Evolutionary conservation across 2,113 vertebrate species (phyloP).

Genomic region (Rhea pennata): DNA sequence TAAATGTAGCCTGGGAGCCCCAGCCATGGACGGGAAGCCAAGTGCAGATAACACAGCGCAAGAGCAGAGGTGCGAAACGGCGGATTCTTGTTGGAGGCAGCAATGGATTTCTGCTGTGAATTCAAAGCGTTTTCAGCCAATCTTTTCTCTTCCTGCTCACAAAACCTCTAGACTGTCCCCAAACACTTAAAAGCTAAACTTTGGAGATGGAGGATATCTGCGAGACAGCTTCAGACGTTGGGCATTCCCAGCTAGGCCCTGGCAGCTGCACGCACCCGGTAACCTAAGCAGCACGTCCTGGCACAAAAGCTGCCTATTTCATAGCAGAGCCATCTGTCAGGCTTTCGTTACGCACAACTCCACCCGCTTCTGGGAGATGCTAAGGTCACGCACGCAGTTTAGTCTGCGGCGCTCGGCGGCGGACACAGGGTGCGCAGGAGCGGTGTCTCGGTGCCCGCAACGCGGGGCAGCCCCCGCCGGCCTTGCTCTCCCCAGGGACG

Average conservation of each 20-base stretch:
- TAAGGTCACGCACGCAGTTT: accelerated
- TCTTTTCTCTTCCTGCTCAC: accelerated
- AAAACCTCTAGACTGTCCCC: neutral
- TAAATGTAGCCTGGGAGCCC: neutral
- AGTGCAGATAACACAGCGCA: accelerated
- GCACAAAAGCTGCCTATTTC: neutral
- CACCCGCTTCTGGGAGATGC: neutral
- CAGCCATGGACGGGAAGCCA: accelerated
- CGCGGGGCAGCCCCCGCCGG: accelerated
- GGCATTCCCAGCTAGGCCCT: accelerated
- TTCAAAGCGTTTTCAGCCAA: accelerated
- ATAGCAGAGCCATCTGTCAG: neutral
- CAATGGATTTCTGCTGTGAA: accelerated
- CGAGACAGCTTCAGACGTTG: accelerated
- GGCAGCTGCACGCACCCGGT: accelerated
- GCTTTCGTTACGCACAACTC: accelerated
- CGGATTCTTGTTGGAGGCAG: neutral
- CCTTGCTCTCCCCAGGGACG: accelerated
- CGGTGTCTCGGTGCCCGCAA: accelerated
- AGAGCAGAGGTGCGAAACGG: accelerated
- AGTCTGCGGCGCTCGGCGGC: neutral
- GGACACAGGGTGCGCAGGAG: accelerated
- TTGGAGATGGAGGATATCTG: accelerated
- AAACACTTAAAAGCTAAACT: neutral
- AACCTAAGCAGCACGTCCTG: neutral